Evolutionary conservation across 2,888 invertebrate genomes (phyloP).

Genomic region (Clistopyga incitator): DNA sequence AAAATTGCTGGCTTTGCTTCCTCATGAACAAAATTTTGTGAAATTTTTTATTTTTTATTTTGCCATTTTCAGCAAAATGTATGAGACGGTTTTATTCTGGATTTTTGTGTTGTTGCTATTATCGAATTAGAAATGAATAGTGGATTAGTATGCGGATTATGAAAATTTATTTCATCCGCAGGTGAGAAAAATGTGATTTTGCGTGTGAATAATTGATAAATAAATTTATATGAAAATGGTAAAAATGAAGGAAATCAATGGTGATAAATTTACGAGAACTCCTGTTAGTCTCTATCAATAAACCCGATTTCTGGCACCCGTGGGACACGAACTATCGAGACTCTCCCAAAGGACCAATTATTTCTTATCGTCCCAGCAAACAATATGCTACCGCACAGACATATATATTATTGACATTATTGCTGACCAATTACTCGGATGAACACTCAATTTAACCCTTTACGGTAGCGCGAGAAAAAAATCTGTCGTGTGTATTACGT

Average conservation of each 20-base stretch:
- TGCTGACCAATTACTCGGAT: slow-evolving; percentile 2
- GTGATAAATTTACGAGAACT: background rate
- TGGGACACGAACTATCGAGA: background rate
- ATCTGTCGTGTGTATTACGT: background rate
- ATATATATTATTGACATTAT: background rate
- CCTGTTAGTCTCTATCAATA: slow-evolving; percentile 15
- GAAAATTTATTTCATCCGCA: too few species aligned
- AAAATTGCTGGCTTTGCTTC: too few species aligned
- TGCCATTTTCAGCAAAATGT: too few species aligned
- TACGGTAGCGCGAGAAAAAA: background rate
- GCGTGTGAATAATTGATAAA: too few species aligned
- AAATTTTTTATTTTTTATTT: too few species aligned
- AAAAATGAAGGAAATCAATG: background rate
- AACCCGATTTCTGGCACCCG: background rate
- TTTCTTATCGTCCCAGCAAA: slow-evolving; percentile 20
- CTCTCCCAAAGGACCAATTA: slow-evolving; percentile 21
- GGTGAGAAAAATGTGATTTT: background rate
- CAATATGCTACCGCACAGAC: background rate
- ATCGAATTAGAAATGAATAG: too few species aligned
- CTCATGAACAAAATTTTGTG: too few species aligned
- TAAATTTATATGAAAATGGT: background rate
- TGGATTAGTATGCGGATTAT: too few species aligned
- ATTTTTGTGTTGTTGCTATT: too few species aligned
- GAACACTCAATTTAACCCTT: background rate
- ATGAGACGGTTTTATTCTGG: too few species aligned